A percentile compares a stretch with the other conserved stretches of the same genome.
Conservation (phyloP, 2,113 vertebrate genomes). For the Dipodomys ordii region DNA sequence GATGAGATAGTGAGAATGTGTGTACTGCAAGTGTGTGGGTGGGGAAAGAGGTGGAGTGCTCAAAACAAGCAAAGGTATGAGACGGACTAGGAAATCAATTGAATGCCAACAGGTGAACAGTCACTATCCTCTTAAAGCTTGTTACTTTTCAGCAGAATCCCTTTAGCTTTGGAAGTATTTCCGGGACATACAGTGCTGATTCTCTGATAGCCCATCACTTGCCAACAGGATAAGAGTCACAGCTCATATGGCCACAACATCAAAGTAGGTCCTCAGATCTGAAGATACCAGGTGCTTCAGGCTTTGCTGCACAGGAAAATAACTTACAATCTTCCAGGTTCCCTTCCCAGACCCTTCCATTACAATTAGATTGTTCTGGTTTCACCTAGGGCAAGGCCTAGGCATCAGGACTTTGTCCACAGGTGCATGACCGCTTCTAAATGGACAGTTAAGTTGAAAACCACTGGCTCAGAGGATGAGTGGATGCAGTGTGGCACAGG, state of each 20-base stretch:
- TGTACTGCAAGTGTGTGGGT: background rate
- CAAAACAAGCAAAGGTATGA: constrained; percentile 43
- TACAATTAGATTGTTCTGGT: background rate
- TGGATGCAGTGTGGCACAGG: background rate
- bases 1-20: constrained; percentile 9
- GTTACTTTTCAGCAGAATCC: background rate
- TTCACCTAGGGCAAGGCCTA: background rate
- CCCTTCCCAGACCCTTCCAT: background rate
- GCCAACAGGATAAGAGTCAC: background rate
- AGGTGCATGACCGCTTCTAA: background rate
- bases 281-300: background rate
- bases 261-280: background rate
- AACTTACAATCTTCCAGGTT: background rate
- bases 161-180: constrained; percentile 25
- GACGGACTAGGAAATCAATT: constrained; percentile 57
- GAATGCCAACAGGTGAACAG: constrained; percentile 1
- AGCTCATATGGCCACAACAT: background rate
- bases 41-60: constrained; percentile 61
- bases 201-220: background rate
- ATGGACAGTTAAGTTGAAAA: background rate
- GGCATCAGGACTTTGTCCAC: no score
- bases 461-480: background rate
- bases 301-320: background rate
- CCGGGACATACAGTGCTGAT: background rate
- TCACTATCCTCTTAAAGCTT: background rate